These are phyloP conservation scores for Perodicticus potto DNA, from an alignment of 2,797 vertebrate species.

Conservation along the genomic window DNA sequence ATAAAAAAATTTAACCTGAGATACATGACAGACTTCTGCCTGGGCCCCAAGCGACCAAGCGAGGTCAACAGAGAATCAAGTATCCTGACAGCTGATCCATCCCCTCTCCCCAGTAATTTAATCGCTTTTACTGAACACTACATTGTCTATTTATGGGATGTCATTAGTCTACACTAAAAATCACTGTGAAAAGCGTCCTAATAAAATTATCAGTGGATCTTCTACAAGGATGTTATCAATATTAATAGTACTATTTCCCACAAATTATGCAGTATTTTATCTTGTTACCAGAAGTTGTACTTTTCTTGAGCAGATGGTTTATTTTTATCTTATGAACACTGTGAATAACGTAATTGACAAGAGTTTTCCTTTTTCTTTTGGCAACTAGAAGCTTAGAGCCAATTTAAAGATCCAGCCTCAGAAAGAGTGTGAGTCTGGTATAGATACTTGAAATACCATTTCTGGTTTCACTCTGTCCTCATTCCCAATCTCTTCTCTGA, in stretches of 20 bases:
- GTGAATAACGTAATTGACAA: neutral
- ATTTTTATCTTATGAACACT: neutral
- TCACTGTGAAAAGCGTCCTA: neutral
- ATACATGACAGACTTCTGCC: neutral
- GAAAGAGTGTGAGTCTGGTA: neutral
- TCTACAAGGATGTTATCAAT: neutral
- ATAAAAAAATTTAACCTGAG: neutral
- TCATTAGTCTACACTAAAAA: neutral
- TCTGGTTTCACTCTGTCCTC: neutral
- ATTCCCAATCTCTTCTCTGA: neutral
- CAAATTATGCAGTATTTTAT: neutral
- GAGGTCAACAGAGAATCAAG: neutral
- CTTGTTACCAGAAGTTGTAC: neutral
- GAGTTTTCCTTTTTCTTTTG: neutral
- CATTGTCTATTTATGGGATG: neutral
- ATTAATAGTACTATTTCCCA: neutral
- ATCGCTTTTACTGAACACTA: neutral
- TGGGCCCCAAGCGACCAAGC: neutral
- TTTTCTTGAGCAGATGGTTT: conserved; percentile 5
- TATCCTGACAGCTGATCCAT: neutral
- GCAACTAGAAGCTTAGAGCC: neutral
- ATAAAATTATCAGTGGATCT: neutral
- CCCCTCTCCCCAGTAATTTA: neutral
- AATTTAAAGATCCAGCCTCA: neutral
- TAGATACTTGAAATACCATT: neutral